These are phyloP conservation scores for Coturnix japonica DNA, from an alignment of 2,113 vertebrate species.

Conservation along the genomic window DNA sequence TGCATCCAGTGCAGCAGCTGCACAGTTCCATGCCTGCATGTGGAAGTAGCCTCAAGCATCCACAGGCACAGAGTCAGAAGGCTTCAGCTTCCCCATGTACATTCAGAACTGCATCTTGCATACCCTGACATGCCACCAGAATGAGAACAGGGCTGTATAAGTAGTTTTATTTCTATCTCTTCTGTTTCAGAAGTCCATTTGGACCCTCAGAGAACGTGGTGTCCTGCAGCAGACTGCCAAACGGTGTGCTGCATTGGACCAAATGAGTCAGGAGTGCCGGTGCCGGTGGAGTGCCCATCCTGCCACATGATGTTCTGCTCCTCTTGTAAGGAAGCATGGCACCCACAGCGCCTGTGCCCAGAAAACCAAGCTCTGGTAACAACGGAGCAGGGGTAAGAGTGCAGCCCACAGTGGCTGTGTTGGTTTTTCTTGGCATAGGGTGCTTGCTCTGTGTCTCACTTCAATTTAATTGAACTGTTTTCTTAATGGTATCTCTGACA, in stretches of 20 bases:
- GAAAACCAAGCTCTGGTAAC: slow-evolving; percentile 75
- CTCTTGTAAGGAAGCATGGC: slow-evolving; percentile 87
- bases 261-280: slow-evolving; percentile 70
- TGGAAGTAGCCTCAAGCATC: background rate
- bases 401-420: fast-evolving
- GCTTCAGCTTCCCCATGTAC: background rate
- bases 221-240: slow-evolving; percentile 89
- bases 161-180: background rate
- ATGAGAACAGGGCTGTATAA: background rate
- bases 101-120: fast-evolving
- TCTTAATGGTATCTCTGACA: background rate
- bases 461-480: background rate
- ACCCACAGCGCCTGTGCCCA: slow-evolving; percentile 78
- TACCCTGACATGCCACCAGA: background rate
- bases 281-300: slow-evolving; percentile 81
- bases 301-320: slow-evolving; percentile 89
- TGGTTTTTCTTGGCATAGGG: background rate
- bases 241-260: slow-evolving; percentile 82
- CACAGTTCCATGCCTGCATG: background rate
- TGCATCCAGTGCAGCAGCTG: background rate
- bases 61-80: fast-evolving
- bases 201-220: slow-evolving; percentile 92
- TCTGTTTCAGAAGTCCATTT: slow-evolving; percentile 85
- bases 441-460: background rate
- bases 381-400: slow-evolving; percentile 84